Evolutionary conservation across 2,113 vertebrate species (phyloP).

Genomic region (Clarias gariepinus): DNA sequence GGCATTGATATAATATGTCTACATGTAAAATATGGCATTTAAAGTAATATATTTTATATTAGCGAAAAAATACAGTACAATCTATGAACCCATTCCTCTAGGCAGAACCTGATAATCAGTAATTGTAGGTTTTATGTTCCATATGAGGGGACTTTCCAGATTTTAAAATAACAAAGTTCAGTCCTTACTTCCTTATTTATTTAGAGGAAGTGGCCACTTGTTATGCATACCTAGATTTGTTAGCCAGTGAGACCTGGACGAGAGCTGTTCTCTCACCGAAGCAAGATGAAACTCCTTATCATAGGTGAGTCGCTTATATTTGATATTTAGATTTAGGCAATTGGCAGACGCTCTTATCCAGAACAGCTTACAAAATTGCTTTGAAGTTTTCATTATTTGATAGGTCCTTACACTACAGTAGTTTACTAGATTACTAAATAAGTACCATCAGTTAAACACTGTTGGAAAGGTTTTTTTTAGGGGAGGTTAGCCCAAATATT

Average conservation of each 20-base stretch:
- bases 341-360: too few relatives aligned
- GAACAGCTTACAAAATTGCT: too few relatives aligned
- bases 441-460: too few relatives aligned
- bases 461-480: too few relatives aligned
- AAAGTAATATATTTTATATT: not conserved
- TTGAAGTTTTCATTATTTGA: too few relatives aligned
- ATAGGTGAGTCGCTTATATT: conserved; percentile 44
- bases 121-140: not conserved
- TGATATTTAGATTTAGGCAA: too few relatives aligned
- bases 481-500: too few relatives aligned
- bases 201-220: not conserved
- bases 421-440: too few relatives aligned
- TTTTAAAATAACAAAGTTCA: too few relatives aligned
- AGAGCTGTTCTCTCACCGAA: not conserved
- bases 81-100: not conserved
- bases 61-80: not conserved
- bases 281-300: conserved; percentile 4
- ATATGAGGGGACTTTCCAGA: not conserved
- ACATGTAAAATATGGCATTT: not conserved
- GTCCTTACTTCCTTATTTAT: not conserved
- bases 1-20: not conserved
- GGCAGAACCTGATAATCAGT: not conserved
- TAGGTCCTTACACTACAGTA: too few relatives aligned
- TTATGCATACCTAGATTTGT: not conserved
- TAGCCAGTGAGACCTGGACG: not conserved